Conservation (phyloP, 2,113 vertebrate genomes). For the Peromyscus polionotus region DNA sequence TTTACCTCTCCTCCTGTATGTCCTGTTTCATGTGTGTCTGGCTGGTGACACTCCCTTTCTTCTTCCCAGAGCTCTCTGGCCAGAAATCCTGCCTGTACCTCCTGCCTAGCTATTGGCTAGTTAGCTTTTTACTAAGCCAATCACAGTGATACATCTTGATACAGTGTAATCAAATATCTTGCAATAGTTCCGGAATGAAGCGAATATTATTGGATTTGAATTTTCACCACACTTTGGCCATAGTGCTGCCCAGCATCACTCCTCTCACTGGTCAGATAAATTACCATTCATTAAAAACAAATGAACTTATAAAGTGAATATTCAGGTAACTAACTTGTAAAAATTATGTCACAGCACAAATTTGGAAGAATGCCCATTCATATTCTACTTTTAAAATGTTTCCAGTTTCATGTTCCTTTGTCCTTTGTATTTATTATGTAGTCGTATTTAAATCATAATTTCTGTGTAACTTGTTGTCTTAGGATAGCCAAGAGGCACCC, state of each 20-base stretch:
- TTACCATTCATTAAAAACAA: background rate
- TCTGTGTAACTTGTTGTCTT: slow-evolving; percentile 76
- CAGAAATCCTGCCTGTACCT: background rate
- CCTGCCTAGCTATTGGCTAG: background rate
- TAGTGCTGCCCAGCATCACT: background rate
- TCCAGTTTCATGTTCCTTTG: slow-evolving; percentile 8
- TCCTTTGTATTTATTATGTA: background rate
- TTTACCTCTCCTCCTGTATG: background rate
- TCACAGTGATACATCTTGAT: too few relatives aligned
- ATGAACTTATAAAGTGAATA: too few relatives aligned
- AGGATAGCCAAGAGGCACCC: background rate
- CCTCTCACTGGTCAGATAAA: background rate
- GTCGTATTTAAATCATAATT: slow-evolving; percentile 74
- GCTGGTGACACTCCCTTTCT: background rate
- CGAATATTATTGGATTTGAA: background rate
- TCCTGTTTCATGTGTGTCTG: background rate
- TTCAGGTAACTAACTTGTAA: background rate
- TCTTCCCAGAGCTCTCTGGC: background rate
- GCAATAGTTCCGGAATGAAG: background rate
- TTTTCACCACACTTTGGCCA: background rate
- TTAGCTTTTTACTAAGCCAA: too few relatives aligned
- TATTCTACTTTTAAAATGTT: slow-evolving; percentile 65
- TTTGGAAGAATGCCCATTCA: slow-evolving; percentile 60
- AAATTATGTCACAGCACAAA: background rate
- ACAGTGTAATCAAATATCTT: too few relatives aligned